Percentiles rank a stretch among this genome's conserved stretches.
phyloP scores from a whole-genome alignment of 2,888 invertebrate species.

The Nephrocerus scutellatus region DNA sequence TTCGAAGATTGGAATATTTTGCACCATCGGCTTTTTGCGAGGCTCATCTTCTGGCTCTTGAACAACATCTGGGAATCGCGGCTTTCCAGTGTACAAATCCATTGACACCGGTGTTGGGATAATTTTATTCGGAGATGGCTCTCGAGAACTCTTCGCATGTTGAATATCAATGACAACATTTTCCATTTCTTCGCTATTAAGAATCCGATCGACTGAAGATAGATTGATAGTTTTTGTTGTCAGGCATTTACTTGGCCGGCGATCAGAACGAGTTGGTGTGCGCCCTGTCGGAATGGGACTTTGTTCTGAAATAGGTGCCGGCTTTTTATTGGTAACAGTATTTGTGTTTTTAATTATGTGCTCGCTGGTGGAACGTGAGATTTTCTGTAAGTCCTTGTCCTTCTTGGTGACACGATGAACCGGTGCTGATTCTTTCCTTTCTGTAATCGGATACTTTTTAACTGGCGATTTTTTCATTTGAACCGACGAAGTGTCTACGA shows the following conservation, averaged over 20 bases:
- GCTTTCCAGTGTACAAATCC: constrained; percentile 50
- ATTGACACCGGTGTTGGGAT: constrained; percentile 60
- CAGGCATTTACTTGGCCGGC: constrained; percentile 47
- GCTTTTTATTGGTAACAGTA: constrained; percentile 22
- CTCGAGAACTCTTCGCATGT: constrained; percentile 67
- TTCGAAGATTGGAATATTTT: constrained; percentile 53
- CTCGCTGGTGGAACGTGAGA: constrained; percentile 55
- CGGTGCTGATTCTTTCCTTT: constrained; percentile 46
- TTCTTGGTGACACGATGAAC: constrained; percentile 46
- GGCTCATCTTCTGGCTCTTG: constrained; percentile 66
- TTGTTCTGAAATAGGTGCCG: constrained; percentile 29
- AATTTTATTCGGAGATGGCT: constrained; percentile 66
- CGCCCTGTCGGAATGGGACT: constrained; percentile 19
- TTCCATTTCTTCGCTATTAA: constrained; percentile 52
- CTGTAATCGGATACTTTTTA: constrained; percentile 43
- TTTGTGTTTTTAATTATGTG: constrained; percentile 52
- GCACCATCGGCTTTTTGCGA: constrained; percentile 45
- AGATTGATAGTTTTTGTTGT: constrained; percentile 53
- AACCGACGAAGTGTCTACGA: constrained; percentile 13
- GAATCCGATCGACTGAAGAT: constrained; percentile 47
- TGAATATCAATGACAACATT: constrained; percentile 63
- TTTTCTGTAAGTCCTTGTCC: constrained; percentile 48
- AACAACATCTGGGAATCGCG: constrained; percentile 67
- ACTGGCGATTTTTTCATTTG: constrained; percentile 23
- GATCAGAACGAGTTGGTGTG: constrained; percentile 25